These are phyloP conservation scores for Pollicipes pollicipes DNA, from an alignment of 1,140 invertebrate genomes.

Conservation along the genomic window DNA sequence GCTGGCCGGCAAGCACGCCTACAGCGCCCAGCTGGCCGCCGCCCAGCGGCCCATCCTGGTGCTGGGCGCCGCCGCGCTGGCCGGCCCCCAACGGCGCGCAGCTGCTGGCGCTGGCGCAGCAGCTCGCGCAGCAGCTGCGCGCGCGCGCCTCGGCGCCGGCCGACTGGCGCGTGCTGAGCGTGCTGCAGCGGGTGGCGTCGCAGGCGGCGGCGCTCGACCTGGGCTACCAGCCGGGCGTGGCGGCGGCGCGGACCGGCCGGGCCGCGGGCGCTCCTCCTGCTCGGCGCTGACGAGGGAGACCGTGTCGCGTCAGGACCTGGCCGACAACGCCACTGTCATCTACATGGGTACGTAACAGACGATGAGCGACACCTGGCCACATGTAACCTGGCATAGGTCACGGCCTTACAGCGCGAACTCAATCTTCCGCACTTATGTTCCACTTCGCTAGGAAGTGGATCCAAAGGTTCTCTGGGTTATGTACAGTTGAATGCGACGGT, in stretches of 20 bases:
- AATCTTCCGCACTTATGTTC: no score
- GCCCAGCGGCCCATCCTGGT: constrained; percentile 85
- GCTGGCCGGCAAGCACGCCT: constrained; percentile 51
- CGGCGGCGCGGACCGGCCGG: constrained; percentile 43
- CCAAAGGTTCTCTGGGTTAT: no score
- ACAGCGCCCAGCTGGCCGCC: constrained; percentile 46
- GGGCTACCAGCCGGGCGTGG: constrained; percentile 59
- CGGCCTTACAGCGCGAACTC: no score
- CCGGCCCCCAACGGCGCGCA: constrained; percentile 57
- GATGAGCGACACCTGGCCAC: no score
- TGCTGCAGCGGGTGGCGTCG: constrained; percentile 73
- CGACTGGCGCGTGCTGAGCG: constrained; percentile 67
- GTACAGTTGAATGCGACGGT: no score
- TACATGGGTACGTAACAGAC: constrained; percentile 34
- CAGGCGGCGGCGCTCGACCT: constrained; percentile 93
- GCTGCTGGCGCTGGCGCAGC: constrained; percentile 53
- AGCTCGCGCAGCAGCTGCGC: constrained; percentile 33
- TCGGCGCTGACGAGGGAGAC: constrained; percentile 81
- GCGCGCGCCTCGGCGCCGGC: constrained; percentile 16
- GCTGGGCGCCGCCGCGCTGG: constrained; percentile 65
- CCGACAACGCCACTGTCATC: constrained; percentile 67
- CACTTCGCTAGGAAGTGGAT: no score
- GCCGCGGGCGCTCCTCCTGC: constrained; percentile 68
- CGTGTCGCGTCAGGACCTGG: constrained; percentile 56
- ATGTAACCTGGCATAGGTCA: no score